phyloP scores from a whole-genome alignment of 2,797 vertebrate species.

The Aselliscus stoliczkanus region DNA sequence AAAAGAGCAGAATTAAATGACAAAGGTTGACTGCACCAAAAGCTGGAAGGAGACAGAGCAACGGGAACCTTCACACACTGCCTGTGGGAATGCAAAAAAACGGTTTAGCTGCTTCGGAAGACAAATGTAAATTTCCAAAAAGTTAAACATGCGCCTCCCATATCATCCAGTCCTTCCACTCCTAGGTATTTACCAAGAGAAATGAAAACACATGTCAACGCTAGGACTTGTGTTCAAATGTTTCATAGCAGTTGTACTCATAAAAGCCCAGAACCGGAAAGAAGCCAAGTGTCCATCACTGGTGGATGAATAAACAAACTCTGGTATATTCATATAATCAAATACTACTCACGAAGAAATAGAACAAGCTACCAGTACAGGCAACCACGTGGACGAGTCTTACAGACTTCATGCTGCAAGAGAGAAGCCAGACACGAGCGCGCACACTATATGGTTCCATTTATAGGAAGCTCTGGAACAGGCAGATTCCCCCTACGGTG shows the following conservation, averaged over 20 bases:
- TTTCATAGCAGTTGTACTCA: accelerated
- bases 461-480: not conserved
- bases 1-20: accelerated
- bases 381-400: accelerated
- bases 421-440: not conserved
- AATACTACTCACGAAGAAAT: not conserved
- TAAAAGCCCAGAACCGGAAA: accelerated
- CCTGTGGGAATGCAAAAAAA: no score
- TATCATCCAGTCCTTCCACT: accelerated
- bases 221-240: not conserved
- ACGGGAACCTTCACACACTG: accelerated
- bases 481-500: not conserved
- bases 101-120: accelerated
- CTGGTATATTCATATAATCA: accelerated
- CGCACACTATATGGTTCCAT: accelerated
- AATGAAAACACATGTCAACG: not conserved
- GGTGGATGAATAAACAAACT: not conserved
- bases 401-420: accelerated
- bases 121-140: not conserved
- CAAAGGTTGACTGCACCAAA: accelerated
- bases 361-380: accelerated
- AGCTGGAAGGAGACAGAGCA: accelerated
- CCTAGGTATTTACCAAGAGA: not conserved
- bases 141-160: accelerated
- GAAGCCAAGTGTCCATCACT: not conserved